Percentiles rank a stretch among this genome's conserved stretches.
Evolutionary conservation across 64 coral and sea anemone species (phyloP).

Genomic region (Stichodactyla helianthus): DNA sequence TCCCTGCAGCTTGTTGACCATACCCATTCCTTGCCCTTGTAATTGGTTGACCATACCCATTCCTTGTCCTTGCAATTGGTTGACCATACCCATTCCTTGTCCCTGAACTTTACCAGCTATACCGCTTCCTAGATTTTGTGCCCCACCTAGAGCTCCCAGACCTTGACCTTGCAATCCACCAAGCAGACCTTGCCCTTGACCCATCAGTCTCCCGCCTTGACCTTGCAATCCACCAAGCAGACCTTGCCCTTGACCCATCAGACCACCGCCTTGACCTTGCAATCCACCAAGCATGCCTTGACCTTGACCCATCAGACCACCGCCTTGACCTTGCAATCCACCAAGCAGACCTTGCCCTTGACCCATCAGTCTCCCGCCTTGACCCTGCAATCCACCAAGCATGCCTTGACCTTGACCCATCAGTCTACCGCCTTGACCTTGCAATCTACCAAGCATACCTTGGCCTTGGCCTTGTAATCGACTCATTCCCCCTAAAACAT

Average conservation of each 20-base stretch:
- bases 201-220: conserved; percentile 55
- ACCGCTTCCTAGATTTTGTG: conserved; percentile 14
- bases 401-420: conserved; percentile 40
- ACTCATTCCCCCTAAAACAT: conserved; percentile 5
- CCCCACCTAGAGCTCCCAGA: conserved; percentile 9
- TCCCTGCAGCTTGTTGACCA: conserved; percentile 68
- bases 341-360: conserved; percentile 39
- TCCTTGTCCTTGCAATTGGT: conserved; percentile 59
- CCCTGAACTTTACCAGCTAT: conserved; percentile 41
- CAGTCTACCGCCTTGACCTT: conserved; percentile 15
- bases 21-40: conserved; percentile 73
- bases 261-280: conserved; percentile 50
- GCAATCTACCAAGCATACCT: conserved; percentile 29
- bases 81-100: conserved; percentile 46
- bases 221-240: conserved; percentile 56
- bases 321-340: conserved; percentile 16
- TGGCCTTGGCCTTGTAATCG: conserved; percentile 49
- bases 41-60: conserved; percentile 39
- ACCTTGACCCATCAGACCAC: conserved; percentile 35
- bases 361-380: no score
- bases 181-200: conserved; percentile 47
- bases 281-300: conserved; percentile 29
- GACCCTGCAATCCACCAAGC: conserved; percentile 35
- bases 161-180: conserved; percentile 66
- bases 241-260: conserved; percentile 62